Base-by-base conservation (phyloP, 2,797 vertebrate genomes). In the Pipistrellus pipistrellus region DNA sequence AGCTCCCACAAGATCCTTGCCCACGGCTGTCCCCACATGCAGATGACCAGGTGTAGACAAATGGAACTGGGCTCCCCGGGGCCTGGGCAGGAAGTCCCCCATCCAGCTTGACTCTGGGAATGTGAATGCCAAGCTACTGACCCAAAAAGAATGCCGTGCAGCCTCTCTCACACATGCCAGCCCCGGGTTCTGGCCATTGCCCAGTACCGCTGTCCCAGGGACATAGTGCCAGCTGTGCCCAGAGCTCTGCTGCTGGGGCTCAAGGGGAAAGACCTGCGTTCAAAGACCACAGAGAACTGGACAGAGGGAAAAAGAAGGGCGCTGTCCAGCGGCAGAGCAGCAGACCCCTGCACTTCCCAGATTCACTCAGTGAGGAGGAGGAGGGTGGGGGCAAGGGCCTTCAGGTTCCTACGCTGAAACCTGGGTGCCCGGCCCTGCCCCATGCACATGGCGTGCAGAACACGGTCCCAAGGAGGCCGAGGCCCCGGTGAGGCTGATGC, bases 351-450 rank as follows among this genome's bases (percentile, higher is more conserved):
- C 9, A 9, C 8, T 44, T 73, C 14, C 21, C 0, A 17, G 38
- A 64, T 62, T 62, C 15, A 51, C 48, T 21, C 18, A 66, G 27
- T 84, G 76, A 69, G 18, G 57, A 46, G 35, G 14, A 8, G 8
- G 13, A 2, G 8, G 0, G 0, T 3, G 8, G 6, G 30, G 5
- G 3, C 1, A 2, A 10, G 62, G 27, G 14, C 35, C n/a, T 44
- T 20, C 62, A 51, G 12, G 10, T 35, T 7, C 10, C 11, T 9
- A 6, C 5, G n/a, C n/a, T 12, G 15, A 30, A 23, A 8, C 2
- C 68, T 76, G 21, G 21, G 20, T 1, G 7, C 41, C 51, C 7
- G 32, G 51, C 3, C 21, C n/a, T 0, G 77, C 38, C 82, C 8
- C 0, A 0, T 12, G 11, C 68, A 48, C n/a, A 18, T 13, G 25